Evolutionary conservation across 2,797 vertebrate genomes (phyloP).

Genomic region (Alouatta caraya): DNA sequence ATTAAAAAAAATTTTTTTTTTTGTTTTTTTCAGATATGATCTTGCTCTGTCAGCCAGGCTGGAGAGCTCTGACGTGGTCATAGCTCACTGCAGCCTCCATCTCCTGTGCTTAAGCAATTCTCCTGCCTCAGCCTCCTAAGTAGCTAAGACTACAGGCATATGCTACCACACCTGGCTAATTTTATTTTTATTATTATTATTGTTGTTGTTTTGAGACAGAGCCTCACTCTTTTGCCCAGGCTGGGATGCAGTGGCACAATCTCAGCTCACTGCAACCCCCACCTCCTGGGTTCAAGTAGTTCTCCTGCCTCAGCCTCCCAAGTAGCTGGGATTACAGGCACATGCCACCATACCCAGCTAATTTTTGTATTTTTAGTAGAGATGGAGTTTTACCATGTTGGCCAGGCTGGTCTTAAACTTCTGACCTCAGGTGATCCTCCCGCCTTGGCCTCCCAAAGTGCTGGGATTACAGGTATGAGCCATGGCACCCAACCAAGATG

Average conservation of each 20-base stretch:
- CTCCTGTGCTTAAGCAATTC: neutral
- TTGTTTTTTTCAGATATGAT: neutral
- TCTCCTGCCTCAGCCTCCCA: neutral
- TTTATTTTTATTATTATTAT: neutral
- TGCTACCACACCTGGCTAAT: neutral
- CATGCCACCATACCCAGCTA: neutral
- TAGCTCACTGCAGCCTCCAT: neutral
- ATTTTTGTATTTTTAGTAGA: neutral
- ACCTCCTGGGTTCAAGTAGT: neutral
- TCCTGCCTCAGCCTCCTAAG: neutral
- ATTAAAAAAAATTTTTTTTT: neutral
- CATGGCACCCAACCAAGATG: neutral
- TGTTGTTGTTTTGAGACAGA: neutral
- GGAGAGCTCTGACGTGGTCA: neutral
- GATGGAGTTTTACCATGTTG: neutral
- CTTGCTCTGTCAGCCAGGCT: neutral
- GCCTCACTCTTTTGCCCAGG: neutral
- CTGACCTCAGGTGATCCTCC: neutral
- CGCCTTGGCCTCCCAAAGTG: neutral
- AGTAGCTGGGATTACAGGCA: neutral
- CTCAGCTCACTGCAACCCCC: neutral
- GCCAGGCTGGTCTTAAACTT: neutral
- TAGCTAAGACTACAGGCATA: neutral
- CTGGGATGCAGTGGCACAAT: neutral
- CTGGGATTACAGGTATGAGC: neutral